Base-by-base conservation (phyloP, 1,140 invertebrate genomes). In the Conus betulinus region DNA sequence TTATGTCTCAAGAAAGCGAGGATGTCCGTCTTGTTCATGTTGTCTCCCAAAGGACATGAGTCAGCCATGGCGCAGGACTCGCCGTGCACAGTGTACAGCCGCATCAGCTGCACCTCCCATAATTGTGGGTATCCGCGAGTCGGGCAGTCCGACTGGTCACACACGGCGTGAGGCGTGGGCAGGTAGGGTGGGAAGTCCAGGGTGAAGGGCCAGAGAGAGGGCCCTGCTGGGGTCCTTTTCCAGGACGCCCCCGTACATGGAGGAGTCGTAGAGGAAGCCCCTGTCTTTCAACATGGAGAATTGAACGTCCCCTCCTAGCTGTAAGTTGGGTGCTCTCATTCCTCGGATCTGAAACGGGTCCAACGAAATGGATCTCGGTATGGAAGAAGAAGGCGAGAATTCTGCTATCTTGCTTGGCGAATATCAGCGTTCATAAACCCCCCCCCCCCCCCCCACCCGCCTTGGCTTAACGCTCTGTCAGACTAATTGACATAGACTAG, bases 31-130 rank as follows among this genome's bases (percentile, higher is more conserved):
- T 91, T 90, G 76, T 89, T 89, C 39, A 91, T 89, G 6, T 90
- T 90, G 0, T 90, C 87, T 39, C 88, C 91, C 25, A 89, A 90
- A 85, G 90, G 91, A 17, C 91, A 92, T 85, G 91, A 91, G 17
- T 92, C 90, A 81, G 92, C 92, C 39, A 92, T 92, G 88, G 91
- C 92, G 25, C 91, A 90, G 79, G 91, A 91, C 74, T 89, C 85
- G 20, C 90, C 90, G 23, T 90, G 63, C 87, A 92, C 90, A 83
- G 91, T 92, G 85, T 90, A 91, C 23, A 93, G 82, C 5, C 92
- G 90, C 10, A 92, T 89, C 11, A 93, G 90, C 7, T 92, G 93
- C 7, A 94, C 91, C 91, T 93, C 92, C 93, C 93, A 94, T 60
- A 93, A 90, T 17, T 92, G 91, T 71, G 90, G 91, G 78, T 92